phyloP scores from a whole-genome alignment of 2,888 invertebrate genomes.

The Drosophila barbarae region DNA sequence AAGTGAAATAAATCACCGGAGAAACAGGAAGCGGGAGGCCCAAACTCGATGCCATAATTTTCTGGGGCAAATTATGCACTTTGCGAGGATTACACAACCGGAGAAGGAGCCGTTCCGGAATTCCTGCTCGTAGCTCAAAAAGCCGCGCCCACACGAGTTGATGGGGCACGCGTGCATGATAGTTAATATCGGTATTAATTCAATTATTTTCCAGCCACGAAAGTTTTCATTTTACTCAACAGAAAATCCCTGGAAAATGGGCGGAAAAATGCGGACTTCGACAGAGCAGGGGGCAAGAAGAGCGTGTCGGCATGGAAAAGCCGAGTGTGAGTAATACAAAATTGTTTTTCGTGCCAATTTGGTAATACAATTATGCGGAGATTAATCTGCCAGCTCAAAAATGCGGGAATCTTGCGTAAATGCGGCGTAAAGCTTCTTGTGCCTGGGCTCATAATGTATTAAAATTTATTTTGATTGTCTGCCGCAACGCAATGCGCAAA shows the following conservation, averaged over 20 bases:
- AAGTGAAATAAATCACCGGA: constrained; percentile 67
- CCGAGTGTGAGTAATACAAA: background rate
- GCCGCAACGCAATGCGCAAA: constrained; percentile 15
- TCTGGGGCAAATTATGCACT: constrained; percentile 64
- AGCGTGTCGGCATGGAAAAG: background rate
- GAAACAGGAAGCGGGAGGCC: constrained; percentile 24
- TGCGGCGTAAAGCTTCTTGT: constrained; percentile 1
- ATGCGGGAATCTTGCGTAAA: background rate
- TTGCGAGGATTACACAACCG: constrained; percentile 36
- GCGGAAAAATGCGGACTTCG: background rate
- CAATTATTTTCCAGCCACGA: constrained; percentile 19
- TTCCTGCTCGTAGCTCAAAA: constrained; percentile 2
- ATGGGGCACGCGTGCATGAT: constrained; percentile 33
- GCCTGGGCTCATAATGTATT: constrained; percentile 17
- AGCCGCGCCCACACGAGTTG: constrained; percentile 19
- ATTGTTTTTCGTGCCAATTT: constrained; percentile 22
- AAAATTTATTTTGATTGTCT: constrained; percentile 27
- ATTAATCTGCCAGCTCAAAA: constrained; percentile 22
- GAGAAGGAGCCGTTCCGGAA: background rate
- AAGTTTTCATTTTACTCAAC: constrained; percentile 10
- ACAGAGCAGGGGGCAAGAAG: background rate
- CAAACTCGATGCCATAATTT: constrained; percentile 44
- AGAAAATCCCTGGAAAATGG: constrained; percentile 14
- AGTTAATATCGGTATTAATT: constrained; percentile 31
- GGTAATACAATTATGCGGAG: constrained; percentile 20